These are phyloP conservation scores for Hippopotamyrus pictus DNA, from an alignment of 2,797 vertebrate genomes.

Conservation along the genomic window DNA sequence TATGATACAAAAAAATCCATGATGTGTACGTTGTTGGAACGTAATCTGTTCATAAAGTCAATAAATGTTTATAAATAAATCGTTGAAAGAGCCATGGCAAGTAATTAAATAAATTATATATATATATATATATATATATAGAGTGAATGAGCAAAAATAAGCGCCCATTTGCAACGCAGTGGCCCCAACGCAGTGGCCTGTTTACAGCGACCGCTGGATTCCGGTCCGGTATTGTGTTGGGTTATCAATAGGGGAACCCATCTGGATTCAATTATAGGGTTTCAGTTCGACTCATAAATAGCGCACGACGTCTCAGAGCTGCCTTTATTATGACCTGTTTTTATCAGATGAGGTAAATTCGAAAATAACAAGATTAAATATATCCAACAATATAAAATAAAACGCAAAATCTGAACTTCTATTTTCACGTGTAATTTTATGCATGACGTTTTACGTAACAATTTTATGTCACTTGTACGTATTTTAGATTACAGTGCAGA, in stretches of 20 bases:
- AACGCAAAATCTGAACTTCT: background rate
- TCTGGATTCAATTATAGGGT: constrained; percentile 57
- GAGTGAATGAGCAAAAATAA: background rate
- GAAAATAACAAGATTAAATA: constrained; percentile 36
- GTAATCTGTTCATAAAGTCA: background rate
- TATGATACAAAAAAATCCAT: background rate
- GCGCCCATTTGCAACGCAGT: constrained; percentile 37
- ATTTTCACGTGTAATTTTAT: background rate
- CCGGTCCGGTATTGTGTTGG: constrained; percentile 36
- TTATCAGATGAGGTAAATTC: constrained; percentile 48
- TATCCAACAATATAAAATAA: background rate
- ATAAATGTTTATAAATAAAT: background rate
- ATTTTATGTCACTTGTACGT: background rate
- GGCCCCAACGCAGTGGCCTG: constrained; percentile 30
- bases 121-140: background rate
- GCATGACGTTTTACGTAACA: background rate
- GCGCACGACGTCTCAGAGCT: constrained; percentile 35
- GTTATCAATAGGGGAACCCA: constrained; percentile 54
- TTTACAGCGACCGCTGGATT: constrained; percentile 42
- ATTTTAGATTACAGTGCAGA: background rate
- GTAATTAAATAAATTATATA: background rate
- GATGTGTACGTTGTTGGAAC: background rate
- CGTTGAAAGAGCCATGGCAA: background rate
- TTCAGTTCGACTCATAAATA: constrained; percentile 47
- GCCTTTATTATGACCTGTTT: constrained; percentile 50